phyloP scores from a whole-genome alignment of 1,140 invertebrate species.

The Drosophila saltans region DNA sequence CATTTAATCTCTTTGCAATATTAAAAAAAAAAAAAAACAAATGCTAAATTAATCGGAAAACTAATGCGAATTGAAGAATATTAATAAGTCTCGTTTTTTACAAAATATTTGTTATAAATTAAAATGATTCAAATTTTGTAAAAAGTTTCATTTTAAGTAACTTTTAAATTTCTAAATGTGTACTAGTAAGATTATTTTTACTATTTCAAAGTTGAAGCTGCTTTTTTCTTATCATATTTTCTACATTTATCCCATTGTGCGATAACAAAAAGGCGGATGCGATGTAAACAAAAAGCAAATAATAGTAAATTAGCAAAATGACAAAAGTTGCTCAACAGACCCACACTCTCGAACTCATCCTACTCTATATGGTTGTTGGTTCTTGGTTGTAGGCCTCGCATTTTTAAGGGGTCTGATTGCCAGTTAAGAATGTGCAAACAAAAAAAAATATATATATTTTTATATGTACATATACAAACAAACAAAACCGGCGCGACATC shows the following conservation, averaged over 20 bases:
- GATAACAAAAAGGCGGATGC: constrained; percentile 24
- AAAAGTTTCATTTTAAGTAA: too few relatives aligned
- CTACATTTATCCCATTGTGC: constrained; percentile 19
- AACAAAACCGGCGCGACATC: constrained; percentile 41
- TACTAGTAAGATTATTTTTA: too few relatives aligned
- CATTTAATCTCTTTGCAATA: too few relatives aligned
- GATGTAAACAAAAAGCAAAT: constrained; percentile 60
- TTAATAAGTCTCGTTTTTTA: neutral
- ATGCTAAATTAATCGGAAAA: too few relatives aligned
- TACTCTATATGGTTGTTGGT: constrained; percentile 13
- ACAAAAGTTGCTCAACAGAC: constrained; percentile 58
- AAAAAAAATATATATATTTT: constrained; percentile 15
- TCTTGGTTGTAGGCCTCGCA: constrained; percentile 14
- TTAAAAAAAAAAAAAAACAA: too few relatives aligned
- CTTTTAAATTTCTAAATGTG: too few relatives aligned
- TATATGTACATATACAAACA: constrained; percentile 10
- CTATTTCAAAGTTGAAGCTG: neutral
- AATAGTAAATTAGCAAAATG: constrained; percentile 66
- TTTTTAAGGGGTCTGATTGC: constrained; percentile 51
- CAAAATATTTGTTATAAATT: too few relatives aligned
- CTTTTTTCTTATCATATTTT: neutral
- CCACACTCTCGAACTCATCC: constrained; percentile 13
- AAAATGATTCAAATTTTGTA: too few relatives aligned
- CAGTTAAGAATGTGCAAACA: constrained; percentile 69
- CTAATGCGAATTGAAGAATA: neutral